Percentiles rank a stretch among this genome's conserved stretches.
Conservation (phyloP, 2,113 vertebrate species). For the Phalacrocorax brasilianus region DNA sequence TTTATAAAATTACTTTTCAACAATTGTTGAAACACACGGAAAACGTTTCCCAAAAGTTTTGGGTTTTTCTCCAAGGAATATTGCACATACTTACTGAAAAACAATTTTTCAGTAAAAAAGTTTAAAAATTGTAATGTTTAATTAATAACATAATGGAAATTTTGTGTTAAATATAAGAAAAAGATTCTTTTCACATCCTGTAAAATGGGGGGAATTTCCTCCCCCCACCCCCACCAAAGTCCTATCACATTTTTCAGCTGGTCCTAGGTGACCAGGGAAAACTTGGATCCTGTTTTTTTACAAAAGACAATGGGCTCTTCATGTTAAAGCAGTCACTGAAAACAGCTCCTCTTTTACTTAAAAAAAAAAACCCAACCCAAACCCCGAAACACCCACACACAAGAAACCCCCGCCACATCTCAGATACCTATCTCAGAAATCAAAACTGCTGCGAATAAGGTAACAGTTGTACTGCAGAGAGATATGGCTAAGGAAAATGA, state of each 20-base stretch:
- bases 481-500: background rate
- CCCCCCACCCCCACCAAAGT: background rate
- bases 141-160: background rate
- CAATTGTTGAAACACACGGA: background rate
- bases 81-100: background rate
- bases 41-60: background rate
- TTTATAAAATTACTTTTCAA: background rate
- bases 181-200: background rate
- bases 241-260: background rate
- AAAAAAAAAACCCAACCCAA: background rate
- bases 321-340: background rate
- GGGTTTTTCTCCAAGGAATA: background rate
- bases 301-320: background rate
- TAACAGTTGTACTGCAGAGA: background rate
- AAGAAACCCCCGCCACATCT: background rate
- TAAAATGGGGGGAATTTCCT: background rate
- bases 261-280: background rate
- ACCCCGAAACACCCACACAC: background rate
- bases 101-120: background rate
- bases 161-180: background rate
- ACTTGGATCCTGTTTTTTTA: background rate
- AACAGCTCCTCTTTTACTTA: background rate
- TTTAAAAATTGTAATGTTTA: background rate
- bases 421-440: background rate
- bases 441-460: background rate